Conservation (phyloP, 2,888 invertebrate species). For the Spodoptera exigua region DNA sequence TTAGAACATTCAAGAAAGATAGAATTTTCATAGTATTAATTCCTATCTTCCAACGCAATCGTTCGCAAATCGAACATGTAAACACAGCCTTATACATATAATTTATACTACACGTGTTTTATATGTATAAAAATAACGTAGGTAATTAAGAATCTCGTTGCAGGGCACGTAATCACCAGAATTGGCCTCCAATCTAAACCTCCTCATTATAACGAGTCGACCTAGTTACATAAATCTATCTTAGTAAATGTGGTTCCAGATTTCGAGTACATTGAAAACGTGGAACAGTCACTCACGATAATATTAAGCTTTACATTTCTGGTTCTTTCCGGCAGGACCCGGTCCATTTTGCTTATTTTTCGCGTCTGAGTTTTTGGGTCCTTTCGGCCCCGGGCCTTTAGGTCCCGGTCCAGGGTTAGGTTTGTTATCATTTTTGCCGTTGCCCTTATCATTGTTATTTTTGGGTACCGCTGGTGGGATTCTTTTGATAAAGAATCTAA, state of each 20-base stretch:
- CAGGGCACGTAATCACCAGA: conserved; percentile 47
- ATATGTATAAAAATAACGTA: conserved; percentile 15
- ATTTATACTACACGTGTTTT: conserved; percentile 16
- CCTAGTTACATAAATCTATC: conserved; percentile 29
- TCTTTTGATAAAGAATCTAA: conserved; percentile 76
- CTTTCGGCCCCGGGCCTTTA: conserved; percentile 60
- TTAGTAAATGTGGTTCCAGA: conserved; percentile 11
- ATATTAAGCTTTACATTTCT: conserved; percentile 42
- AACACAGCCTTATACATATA: conserved; percentile 10
- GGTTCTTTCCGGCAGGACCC: conserved; percentile 32
- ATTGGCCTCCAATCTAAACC: conserved; percentile 39
- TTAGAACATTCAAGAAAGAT: neutral
- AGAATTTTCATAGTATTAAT: neutral
- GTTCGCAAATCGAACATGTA: neutral
- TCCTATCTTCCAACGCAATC: conserved; percentile 4
- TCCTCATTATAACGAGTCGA: conserved; percentile 46
- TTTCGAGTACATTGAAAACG: conserved; percentile 2
- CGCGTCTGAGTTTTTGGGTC: conserved; percentile 37
- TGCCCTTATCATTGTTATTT: conserved; percentile 58
- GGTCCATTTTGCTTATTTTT: conserved; percentile 50
- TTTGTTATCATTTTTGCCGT: conserved; percentile 60
- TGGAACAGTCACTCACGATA: conserved; percentile 5
- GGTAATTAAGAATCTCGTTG: conserved; percentile 32
- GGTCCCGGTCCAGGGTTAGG: conserved; percentile 55
- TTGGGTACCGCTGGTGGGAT: conserved; percentile 58